phyloP scores from a whole-genome alignment of 2,113 vertebrate genomes.

The Formicarius rufipectus region DNA sequence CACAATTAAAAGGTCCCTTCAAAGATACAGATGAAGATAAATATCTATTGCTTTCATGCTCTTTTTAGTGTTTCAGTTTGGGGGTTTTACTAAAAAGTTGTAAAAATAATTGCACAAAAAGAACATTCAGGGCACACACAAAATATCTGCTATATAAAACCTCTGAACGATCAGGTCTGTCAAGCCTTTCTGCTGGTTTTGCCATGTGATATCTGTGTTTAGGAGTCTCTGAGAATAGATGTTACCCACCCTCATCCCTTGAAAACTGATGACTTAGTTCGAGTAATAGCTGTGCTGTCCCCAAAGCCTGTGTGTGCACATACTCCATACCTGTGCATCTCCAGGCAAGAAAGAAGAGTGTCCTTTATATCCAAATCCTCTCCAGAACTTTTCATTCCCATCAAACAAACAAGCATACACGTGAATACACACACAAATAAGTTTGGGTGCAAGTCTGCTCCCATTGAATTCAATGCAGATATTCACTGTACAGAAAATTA shows the following conservation, averaged over 20 bases:
- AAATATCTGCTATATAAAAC: neutral
- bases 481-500: neutral
- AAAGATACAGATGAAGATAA: neutral
- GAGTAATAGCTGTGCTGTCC: neutral
- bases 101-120: neutral
- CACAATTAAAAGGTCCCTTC: neutral
- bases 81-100: neutral
- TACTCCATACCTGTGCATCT: neutral
- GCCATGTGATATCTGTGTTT: neutral
- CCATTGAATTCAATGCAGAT: neutral
- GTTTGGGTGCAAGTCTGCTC: neutral
- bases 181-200: neutral
- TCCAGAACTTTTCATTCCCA: neutral
- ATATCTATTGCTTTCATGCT: neutral
- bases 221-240: neutral
- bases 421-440: neutral
- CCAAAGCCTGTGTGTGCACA: neutral
- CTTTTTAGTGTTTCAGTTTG: neutral
- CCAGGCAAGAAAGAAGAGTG: neutral
- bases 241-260: neutral
- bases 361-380: neutral
- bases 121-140: neutral
- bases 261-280: neutral
- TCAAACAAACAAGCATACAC: constrained; percentile 13
- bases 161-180: neutral